Conservation (phyloP, 2,113 vertebrate species). For the Lepidothrix coronata region DNA sequence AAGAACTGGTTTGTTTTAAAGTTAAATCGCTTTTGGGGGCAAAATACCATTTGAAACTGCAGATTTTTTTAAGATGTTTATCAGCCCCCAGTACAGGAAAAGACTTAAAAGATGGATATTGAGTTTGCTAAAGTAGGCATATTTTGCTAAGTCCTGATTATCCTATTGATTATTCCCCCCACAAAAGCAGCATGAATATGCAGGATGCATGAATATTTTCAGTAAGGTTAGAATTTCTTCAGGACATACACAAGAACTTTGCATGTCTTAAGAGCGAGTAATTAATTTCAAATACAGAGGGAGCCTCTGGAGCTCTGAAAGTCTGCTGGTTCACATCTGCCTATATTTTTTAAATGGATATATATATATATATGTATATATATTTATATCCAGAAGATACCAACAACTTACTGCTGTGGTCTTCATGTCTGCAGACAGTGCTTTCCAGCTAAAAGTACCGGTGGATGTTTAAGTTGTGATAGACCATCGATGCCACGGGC, state of each 20-base stretch:
- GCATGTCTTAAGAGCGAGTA: not conserved
- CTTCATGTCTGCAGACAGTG: not conserved
- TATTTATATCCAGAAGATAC: not conserved
- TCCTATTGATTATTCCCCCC: not conserved
- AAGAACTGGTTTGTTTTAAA: not conserved
- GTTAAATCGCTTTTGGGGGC: not conserved
- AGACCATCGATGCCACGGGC: accelerated
- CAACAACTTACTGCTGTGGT: not conserved
- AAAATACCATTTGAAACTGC: not conserved
- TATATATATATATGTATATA: not conserved
- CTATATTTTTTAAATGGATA: not conserved
- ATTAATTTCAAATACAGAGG: not conserved
- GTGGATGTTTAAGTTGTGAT: not conserved
- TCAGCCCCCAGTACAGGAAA: not conserved
- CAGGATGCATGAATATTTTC: not conserved
- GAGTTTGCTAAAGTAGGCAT: not conserved
- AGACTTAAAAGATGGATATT: not conserved
- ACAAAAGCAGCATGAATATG: not conserved
- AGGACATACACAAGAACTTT: not conserved
- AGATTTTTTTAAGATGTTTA: not conserved
- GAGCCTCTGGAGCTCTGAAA: not conserved
- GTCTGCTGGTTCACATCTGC: not conserved
- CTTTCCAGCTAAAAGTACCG: not conserved
- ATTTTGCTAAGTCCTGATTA: not conserved
- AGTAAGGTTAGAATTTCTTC: not conserved